phyloP scores from a whole-genome alignment of 1,140 invertebrate genomes.

The Pteromalus puparum region DNA sequence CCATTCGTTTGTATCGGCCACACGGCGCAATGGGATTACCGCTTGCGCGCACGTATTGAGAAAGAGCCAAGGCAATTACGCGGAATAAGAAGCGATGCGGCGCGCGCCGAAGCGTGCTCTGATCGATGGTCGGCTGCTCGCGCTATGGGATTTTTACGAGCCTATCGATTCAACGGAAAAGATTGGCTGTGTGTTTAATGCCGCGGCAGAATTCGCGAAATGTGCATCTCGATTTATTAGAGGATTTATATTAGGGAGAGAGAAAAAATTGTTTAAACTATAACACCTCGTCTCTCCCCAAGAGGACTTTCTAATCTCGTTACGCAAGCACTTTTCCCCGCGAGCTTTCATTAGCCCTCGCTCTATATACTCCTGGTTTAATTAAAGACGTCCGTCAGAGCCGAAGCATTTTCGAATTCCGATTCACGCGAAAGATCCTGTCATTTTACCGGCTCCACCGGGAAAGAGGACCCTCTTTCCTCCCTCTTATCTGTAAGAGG shows the following conservation, averaged over 20 bases:
- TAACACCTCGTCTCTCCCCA: too few relatives aligned
- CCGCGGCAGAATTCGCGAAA: background rate
- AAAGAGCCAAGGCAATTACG: conserved; percentile 3
- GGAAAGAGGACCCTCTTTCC: background rate
- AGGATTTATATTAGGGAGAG: too few relatives aligned
- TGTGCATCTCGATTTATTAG: background rate
- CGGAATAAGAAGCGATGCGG: background rate
- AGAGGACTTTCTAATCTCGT: background rate
- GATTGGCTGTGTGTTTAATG: background rate
- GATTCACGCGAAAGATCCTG: background rate
- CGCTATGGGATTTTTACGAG: background rate
- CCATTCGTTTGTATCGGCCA: background rate
- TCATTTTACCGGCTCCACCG: background rate
- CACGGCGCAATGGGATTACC: background rate
- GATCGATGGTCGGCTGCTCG: background rate
- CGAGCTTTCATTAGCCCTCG: background rate
- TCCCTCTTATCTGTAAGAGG: too few relatives aligned
- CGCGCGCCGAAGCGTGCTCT: background rate
- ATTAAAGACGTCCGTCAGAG: background rate
- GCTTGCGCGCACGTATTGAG: background rate
- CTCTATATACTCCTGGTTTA: background rate
- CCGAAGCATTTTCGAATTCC: background rate
- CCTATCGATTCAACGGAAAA: background rate
- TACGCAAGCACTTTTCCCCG: background rate
- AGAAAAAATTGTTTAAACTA: too few relatives aligned